Base-by-base conservation (phyloP, 2,113 vertebrate species). In the Calypte anna region DNA sequence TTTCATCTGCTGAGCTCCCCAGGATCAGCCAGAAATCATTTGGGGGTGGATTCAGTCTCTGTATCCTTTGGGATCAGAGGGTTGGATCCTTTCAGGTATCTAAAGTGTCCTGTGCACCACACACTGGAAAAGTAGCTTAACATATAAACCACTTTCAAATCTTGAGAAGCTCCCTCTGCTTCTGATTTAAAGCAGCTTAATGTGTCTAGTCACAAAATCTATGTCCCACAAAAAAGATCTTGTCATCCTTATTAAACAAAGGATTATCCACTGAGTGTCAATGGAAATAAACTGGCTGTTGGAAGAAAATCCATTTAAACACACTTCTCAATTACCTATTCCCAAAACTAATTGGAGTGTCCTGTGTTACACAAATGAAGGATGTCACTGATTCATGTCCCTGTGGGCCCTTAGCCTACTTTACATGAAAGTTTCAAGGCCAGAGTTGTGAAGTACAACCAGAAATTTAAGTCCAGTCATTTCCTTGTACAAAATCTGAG, bases 191-290 rank as follows among this genome's bases (percentile, higher is more conserved):
- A 83, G 82, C 72, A 92, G 82, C 51, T 92, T 81, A 76, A 23
- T 38, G 28, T 17, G 23, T 27, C 73, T 78, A 86, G 84, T 88
- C 88, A 75, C 88, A 95, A 88, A 94, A 95, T 91, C 94, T 93
- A 31, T 61, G 59, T 81, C 57, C 82, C 57, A 86, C 72, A 70
- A 63, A 93, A 86, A 48, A 83, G 53, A 92, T 63, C 44, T 72
- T 94, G 68, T 93, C 92, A 78, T 84, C 46, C 31, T 33, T 59
- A 48, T 67, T 57, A 91, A 81, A 61, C 57, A 81, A 93, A 88
- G 73, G 69, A 83, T 88, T 93, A 81, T 68, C 69, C 80, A 84
- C 31, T 51, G 31, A 86, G 43, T 40, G 53, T 72, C 83, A 86
- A 61, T 81, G 44, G 73, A 93, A 92, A 81, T 72, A 84, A 86